Evolutionary conservation across 2,888 invertebrate genomes (phyloP).

Genomic region (Orgyia antiqua): DNA sequence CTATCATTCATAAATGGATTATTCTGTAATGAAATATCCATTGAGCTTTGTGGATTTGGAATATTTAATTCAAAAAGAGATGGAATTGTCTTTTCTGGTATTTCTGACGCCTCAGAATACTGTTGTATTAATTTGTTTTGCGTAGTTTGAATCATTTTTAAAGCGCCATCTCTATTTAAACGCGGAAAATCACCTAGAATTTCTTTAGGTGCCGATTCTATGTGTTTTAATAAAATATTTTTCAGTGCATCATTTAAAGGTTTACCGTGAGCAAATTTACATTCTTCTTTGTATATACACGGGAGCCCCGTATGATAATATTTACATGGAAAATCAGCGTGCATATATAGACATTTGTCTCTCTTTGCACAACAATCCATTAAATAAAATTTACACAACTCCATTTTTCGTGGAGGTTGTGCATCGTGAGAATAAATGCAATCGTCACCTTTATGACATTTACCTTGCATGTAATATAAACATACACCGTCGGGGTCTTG

Average conservation of each 20-base stretch:
- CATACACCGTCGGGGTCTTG: constrained; percentile 87
- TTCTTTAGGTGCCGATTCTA: constrained; percentile 94
- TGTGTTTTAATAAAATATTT: constrained; percentile 83
- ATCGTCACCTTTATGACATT: constrained; percentile 90
- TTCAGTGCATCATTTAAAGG: constrained; percentile 89
- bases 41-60: constrained; percentile 52
- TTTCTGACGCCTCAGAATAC: constrained; percentile 49
- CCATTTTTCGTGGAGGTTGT: constrained; percentile 90
- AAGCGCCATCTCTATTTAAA: constrained; percentile 86
- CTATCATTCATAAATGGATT: constrained; percentile 54
- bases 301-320: constrained; percentile 95
- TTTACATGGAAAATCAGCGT: constrained; percentile 98
- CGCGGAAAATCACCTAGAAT: constrained; percentile 94
- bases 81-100: constrained; percentile 57
- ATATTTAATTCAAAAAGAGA: constrained; percentile 71
- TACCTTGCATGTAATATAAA: constrained; percentile 92
- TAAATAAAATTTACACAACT: constrained; percentile 97
- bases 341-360: constrained; percentile 97
- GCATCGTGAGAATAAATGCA: constrained; percentile 93
- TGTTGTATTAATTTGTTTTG: constrained; percentile 66
- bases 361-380: constrained; percentile 97
- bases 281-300: constrained; percentile 89
- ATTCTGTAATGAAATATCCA: constrained; percentile 34
- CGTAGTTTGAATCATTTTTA: constrained; percentile 73
- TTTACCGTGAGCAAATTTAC: constrained; percentile 95